These are phyloP conservation scores for Ariolimax columbianus DNA, from an alignment of 2,888 invertebrate genomes.

Conservation along the genomic window DNA sequence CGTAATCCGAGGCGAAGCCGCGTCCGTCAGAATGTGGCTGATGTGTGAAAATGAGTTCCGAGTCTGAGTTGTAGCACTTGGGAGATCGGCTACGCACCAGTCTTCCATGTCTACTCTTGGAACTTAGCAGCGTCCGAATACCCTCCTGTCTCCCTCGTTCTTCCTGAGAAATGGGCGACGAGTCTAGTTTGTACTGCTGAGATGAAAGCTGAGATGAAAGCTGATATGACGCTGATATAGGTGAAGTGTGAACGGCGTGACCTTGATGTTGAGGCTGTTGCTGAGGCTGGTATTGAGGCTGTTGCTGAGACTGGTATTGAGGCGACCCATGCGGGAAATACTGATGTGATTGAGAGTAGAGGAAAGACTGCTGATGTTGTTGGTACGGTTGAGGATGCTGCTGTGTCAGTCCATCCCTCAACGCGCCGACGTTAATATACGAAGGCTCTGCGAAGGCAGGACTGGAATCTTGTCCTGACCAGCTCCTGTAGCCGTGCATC, in stretches of 20 bases:
- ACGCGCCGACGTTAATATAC: conserved; percentile 53
- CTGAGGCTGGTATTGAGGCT: conserved; percentile 40
- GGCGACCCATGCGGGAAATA: conserved; percentile 15
- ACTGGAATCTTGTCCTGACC: conserved; percentile 35
- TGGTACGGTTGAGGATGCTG: conserved; percentile 37
- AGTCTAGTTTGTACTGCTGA: conserved; percentile 47
- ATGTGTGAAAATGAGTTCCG: conserved; percentile 83
- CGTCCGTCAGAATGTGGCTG: conserved; percentile 64
- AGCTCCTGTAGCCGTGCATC: conserved; percentile 14
- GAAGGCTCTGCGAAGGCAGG: conserved; percentile 50
- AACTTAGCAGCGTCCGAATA: conserved; percentile 70
- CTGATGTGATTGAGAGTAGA: conserved; percentile 12
- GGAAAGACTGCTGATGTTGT: neutral
- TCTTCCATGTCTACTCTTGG: conserved; percentile 71
- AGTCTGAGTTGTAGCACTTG: conserved; percentile 90
- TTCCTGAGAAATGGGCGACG: conserved; percentile 54
- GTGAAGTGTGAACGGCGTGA: conserved; percentile 38
- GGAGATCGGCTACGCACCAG: conserved; percentile 81
- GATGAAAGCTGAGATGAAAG: conserved; percentile 13
- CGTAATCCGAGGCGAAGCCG: conserved; percentile 74
- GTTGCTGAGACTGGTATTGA: neutral
- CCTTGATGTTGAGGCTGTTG: conserved; percentile 21
- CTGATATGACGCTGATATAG: conserved; percentile 27
- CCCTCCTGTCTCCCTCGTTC: conserved; percentile 67
- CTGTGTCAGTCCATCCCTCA: conserved; percentile 40